phyloP scores from a whole-genome alignment of 2,888 invertebrate species.

The Hedychridium roseum region DNA sequence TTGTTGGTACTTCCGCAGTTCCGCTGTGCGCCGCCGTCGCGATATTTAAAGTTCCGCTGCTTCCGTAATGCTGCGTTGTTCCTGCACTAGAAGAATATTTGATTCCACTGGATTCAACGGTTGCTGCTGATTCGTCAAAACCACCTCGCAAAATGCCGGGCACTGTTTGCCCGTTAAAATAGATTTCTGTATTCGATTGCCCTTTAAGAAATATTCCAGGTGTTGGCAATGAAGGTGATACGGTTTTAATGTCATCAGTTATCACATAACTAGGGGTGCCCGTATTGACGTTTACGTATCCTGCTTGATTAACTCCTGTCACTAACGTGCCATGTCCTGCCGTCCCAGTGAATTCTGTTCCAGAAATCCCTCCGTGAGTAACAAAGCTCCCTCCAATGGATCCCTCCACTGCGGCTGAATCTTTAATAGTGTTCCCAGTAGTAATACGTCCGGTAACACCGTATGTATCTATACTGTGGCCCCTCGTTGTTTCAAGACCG shows the following conservation, averaged over 20 bases:
- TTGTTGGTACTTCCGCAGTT: conserved; percentile 6
- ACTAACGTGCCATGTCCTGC: conserved; percentile 30
- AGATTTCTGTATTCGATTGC: conserved; percentile 23
- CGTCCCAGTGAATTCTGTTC: conserved; percentile 24
- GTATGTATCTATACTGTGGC: too few species aligned
- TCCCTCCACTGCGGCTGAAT: conserved; percentile 24
- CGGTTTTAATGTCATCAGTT: conserved; percentile 32
- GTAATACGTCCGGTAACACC: conserved; percentile 12
- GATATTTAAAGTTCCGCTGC: not conserved
- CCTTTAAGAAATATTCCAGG: conserved; percentile 31
- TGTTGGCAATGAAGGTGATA: conserved; percentile 21
- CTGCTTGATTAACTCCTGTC: conserved; percentile 34
- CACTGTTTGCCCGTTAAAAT: conserved; percentile 33
- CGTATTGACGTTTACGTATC: conserved; percentile 35
- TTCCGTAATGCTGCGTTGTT: conserved; percentile 8
- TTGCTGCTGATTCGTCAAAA: conserved; percentile 21
- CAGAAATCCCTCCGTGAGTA: conserved; percentile 31
- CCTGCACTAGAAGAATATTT: conserved; percentile 9
- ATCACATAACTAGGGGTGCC: conserved; percentile 41
- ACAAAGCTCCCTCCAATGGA: conserved; percentile 38
- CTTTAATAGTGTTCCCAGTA: conserved; percentile 27
- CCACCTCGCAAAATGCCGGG: conserved; percentile 30
- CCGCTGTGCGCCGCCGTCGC: conserved; percentile 6
- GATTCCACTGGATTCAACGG: conserved; percentile 18
- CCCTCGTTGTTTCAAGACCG: too few species aligned